Evolutionary conservation across 2,113 vertebrate species (phyloP).

Genomic region (Tupaia chinensis): DNA sequence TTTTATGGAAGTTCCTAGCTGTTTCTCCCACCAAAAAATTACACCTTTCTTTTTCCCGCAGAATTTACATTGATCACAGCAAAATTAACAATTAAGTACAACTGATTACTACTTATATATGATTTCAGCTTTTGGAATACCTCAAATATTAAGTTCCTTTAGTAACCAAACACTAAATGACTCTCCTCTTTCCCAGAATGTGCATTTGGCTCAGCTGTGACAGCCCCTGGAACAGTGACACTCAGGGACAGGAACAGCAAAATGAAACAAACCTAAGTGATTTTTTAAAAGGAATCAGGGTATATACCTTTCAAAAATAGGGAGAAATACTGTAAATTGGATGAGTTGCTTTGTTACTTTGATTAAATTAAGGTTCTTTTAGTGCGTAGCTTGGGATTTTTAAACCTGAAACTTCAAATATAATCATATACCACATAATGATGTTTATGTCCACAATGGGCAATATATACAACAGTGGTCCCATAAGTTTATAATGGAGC

Average conservation of each 20-base stretch:
- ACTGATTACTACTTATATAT: not conserved
- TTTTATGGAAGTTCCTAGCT: not conserved
- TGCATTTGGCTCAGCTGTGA: not conserved
- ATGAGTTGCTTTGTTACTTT: not conserved
- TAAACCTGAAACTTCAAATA: not conserved
- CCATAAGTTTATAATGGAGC: no score
- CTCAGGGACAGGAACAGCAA: not conserved
- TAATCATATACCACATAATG: no score
- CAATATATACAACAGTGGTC: no score
- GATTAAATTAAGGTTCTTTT: not conserved
- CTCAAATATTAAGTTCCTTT: not conserved
- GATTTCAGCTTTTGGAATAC: not conserved
- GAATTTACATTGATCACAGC: not conserved
- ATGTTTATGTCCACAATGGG: no score
- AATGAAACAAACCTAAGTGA: not conserved
- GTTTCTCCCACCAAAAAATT: not conserved
- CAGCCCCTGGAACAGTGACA: not conserved
- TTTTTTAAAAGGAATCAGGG: not conserved
- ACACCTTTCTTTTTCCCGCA: not conserved
- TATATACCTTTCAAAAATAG: not conserved
- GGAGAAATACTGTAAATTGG: not conserved
- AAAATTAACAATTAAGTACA: constrained; percentile 4
- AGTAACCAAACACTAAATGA: not conserved
- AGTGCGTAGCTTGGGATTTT: not conserved
- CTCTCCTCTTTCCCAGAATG: not conserved